phyloP scores from a whole-genome alignment of 2,113 vertebrate species.

The Amphiprion percula region DNA sequence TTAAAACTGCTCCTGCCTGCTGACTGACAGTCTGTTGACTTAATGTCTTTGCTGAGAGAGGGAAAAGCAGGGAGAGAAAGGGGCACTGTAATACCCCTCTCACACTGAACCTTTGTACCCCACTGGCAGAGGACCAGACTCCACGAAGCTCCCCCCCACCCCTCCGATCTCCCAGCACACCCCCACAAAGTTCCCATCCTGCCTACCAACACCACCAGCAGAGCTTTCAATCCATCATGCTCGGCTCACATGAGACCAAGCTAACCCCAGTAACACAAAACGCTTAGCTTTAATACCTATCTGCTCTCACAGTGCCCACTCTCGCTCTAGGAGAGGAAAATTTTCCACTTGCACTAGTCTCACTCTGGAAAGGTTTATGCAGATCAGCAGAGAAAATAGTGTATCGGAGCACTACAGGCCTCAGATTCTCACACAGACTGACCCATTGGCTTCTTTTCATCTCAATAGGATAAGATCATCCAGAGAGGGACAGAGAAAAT shows the following conservation, averaged over 20 bases:
- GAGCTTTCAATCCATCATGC: slow-evolving; percentile 49
- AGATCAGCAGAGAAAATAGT: slow-evolving; percentile 33
- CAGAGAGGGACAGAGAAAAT: slow-evolving; percentile 68
- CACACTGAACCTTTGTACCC: slow-evolving; percentile 73
- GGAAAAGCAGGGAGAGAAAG: slow-evolving; percentile 24
- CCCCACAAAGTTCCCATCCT: slow-evolving; percentile 64
- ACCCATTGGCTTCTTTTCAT: slow-evolving; percentile 61
- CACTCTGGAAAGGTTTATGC: slow-evolving; percentile 26
- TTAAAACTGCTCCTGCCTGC: slow-evolving; percentile 32
- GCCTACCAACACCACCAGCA: slow-evolving; percentile 51
- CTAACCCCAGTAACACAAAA: slow-evolving; percentile 36
- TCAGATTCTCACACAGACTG: slow-evolving; percentile 44
- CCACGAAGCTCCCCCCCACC: slow-evolving; percentile 40
- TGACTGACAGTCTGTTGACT: slow-evolving; percentile 65
- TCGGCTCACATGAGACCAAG: slow-evolving; percentile 34
- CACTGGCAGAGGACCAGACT: slow-evolving; percentile 63
- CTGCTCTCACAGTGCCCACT: slow-evolving; percentile 31
- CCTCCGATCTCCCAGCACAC: slow-evolving; percentile 5
- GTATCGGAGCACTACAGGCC: slow-evolving; percentile 5
- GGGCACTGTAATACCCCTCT: slow-evolving; percentile 44
- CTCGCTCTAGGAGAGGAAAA: slow-evolving; percentile 10
- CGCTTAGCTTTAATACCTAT: slow-evolving; percentile 47
- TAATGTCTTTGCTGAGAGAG: slow-evolving; percentile 54
- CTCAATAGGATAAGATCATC: slow-evolving; percentile 70
- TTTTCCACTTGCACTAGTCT: slow-evolving; percentile 32